These are phyloP conservation scores for Sinocyclocheilus maitianheensis DNA, from an alignment of 2,113 vertebrate genomes.

Conservation along the genomic window DNA sequence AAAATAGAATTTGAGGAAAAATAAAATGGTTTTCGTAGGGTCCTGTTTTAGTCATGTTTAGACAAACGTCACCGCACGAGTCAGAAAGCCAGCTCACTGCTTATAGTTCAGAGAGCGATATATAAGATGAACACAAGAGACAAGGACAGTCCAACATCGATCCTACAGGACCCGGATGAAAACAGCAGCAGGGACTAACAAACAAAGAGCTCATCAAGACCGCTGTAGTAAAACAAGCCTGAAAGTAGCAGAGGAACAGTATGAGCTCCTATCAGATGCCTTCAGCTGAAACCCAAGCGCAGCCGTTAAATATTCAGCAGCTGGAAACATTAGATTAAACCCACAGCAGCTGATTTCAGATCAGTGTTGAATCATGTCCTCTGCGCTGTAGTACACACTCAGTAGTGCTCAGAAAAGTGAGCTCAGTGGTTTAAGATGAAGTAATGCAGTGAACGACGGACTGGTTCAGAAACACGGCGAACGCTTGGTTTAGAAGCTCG, in stretches of 20 bases:
- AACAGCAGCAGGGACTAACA: background rate
- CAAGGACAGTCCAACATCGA: background rate
- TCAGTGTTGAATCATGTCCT: too few relatives aligned
- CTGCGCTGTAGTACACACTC: background rate
- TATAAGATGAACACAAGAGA: background rate
- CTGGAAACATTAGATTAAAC: conserved; percentile 18
- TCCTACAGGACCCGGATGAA: background rate
- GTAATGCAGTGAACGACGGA: background rate
- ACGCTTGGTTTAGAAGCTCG: background rate
- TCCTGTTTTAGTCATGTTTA: background rate
- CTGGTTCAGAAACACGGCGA: too few relatives aligned
- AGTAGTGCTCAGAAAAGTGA: background rate
- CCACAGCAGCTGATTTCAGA: too few relatives aligned
- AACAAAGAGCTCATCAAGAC: background rate
- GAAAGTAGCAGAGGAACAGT: background rate
- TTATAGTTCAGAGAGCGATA: background rate
- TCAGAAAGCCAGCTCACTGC: background rate
- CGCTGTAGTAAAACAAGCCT: too few relatives aligned
- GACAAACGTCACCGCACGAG: background rate
- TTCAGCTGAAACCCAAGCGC: conserved; percentile 15
- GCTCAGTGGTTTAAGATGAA: background rate
- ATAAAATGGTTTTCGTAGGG: background rate
- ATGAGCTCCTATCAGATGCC: background rate
- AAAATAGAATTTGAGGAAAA: too few relatives aligned
- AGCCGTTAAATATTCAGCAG: conserved; percentile 42